phyloP scores from a whole-genome alignment of 2,888 invertebrate species.

The Leptopilina myrica region DNA sequence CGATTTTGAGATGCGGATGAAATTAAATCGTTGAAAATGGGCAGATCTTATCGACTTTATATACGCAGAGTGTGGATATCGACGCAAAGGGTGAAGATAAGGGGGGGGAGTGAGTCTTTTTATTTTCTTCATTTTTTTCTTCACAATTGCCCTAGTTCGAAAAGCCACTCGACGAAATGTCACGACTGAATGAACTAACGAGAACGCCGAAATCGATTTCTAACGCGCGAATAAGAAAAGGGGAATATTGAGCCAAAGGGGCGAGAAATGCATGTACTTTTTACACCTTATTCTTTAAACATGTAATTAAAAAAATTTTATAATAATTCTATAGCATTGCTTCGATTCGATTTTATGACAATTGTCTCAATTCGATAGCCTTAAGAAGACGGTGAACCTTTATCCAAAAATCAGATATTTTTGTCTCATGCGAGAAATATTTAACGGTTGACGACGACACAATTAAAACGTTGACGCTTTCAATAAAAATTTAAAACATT shows the following conservation, averaged over 20 bases:
- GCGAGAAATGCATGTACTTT: slow-evolving; percentile 15
- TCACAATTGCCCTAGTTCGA: slow-evolving; percentile 33
- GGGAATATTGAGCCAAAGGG: slow-evolving; percentile 10
- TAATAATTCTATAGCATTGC: too few species aligned
- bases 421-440: slow-evolving; percentile 5
- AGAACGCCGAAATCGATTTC: slow-evolving; percentile 34
- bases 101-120: slow-evolving; percentile 17
- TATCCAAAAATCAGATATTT: neutral
- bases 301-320: too few species aligned
- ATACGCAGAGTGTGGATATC: neutral
- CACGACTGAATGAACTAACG: slow-evolving; percentile 39
- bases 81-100: slow-evolving; percentile 3
- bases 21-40: slow-evolving; percentile 31
- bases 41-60: slow-evolving; percentile 23
- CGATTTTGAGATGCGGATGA: slow-evolving; percentile 26
- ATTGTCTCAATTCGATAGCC: too few species aligned
- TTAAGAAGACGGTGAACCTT: too few species aligned
- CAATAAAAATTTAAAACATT: too few species aligned
- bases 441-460: neutral
- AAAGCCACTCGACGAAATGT: slow-evolving; percentile 41
- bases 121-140: slow-evolving; percentile 18
- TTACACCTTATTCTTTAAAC: too few species aligned
- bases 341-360: too few species aligned
- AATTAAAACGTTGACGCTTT: too few species aligned
- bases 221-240: slow-evolving; percentile 35